These are phyloP conservation scores for Anthonomus grandis DNA, from an alignment of 1,140 invertebrate genomes.

Conservation along the genomic window DNA sequence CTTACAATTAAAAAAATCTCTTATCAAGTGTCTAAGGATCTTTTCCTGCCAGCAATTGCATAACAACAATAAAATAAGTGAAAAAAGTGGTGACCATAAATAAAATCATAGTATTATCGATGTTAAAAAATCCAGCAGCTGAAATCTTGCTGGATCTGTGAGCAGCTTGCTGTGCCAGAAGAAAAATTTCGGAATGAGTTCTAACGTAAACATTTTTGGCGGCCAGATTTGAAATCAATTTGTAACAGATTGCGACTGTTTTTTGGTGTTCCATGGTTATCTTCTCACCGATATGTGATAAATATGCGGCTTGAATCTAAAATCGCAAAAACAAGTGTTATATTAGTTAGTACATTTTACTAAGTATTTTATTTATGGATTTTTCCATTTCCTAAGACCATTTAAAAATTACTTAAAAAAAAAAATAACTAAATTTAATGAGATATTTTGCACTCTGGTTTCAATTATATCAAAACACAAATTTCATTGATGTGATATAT, in stretches of 20 bases:
- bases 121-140: conserved; percentile 18
- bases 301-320: conserved; percentile 16
- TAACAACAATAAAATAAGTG: conserved; percentile 23
- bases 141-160: conserved; percentile 1
- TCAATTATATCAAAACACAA: no score
- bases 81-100: conserved; percentile 19
- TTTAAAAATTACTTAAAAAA: no score
- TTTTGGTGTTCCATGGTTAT: conserved; percentile 8
- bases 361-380: no score
- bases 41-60: conserved; percentile 13
- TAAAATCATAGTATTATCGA: conserved; percentile 21
- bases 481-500: no score
- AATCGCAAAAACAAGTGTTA: no score
- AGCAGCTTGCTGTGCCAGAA: conserved; percentile 12
- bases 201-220: neutral
- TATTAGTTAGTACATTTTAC: no score
- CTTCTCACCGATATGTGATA: conserved; percentile 8
- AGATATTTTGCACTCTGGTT: no score
- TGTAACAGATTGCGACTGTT: conserved; percentile 15
- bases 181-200: neutral
- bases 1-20: no score
- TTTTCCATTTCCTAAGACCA: no score
- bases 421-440: no score
- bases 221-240: neutral
- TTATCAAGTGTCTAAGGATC: no score